These are phyloP conservation scores for Apodemus sylvaticus DNA, from an alignment of 2,113 vertebrate species.

Conservation along the genomic window DNA sequence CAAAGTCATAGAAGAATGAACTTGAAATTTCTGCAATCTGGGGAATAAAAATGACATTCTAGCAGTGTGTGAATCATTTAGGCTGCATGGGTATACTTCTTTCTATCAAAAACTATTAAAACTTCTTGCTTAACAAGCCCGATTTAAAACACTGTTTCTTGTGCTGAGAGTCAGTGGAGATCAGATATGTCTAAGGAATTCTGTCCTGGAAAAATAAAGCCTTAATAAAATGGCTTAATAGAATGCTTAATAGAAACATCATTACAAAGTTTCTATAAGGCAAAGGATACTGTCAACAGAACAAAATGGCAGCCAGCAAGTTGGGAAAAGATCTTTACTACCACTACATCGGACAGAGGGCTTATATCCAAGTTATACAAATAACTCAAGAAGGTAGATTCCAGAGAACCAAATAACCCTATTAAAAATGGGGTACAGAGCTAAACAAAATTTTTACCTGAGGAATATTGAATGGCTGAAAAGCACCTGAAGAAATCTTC, in stretches of 20 bases:
- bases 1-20: not conserved
- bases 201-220: slow-evolving; percentile 37
- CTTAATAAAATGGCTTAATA: not conserved
- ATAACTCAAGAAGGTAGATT: too few species aligned
- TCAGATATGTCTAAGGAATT: slow-evolving; percentile 41
- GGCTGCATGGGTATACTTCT: not conserved
- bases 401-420: too few species aligned
- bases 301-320: too few species aligned
- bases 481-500: too few species aligned
- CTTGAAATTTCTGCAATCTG: not conserved
- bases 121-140: not conserved
- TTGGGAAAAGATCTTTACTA: too few species aligned
- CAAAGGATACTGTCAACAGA: too few species aligned
- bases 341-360: too few species aligned
- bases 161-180: slow-evolving; percentile 5
- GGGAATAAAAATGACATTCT: not conserved
- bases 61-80: not conserved
- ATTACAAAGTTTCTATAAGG: too few species aligned
- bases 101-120: slow-evolving; percentile 39
- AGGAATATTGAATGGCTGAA: too few species aligned
- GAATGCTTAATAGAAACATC: slow-evolving; percentile 25
- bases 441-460: too few species aligned
- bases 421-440: too few species aligned
- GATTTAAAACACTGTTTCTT: slow-evolving; percentile 22
- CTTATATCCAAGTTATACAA: too few species aligned